Conservation (phyloP, 1,140 invertebrate genomes). For the Zaprionus nigranus region DNA sequence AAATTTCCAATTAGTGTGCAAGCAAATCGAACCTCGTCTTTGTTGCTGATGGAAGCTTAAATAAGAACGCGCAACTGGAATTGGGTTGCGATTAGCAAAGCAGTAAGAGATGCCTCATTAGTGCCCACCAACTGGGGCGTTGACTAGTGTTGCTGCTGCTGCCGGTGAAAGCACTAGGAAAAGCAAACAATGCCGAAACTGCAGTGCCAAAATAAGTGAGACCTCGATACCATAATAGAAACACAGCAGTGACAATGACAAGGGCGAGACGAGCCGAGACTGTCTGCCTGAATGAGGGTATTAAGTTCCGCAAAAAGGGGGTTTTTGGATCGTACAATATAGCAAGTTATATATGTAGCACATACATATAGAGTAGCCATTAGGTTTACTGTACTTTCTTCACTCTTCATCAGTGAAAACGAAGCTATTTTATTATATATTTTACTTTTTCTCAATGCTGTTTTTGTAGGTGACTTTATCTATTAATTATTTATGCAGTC, state of each 20-base stretch:
- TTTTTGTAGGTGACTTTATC: neutral
- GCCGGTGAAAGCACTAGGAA: constrained; percentile 7
- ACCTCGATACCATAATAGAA: neutral
- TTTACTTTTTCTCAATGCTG: neutral
- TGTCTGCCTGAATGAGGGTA: neutral
- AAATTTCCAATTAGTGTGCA: neutral
- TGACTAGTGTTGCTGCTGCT: neutral
- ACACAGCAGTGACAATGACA: neutral
- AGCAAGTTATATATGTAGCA: neutral
- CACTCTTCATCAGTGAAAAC: neutral
- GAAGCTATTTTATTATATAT: too few relatives aligned
- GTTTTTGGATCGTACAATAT: constrained; percentile 4
- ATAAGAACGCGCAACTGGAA: constrained; percentile 4
- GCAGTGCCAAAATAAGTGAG: constrained; percentile 10
- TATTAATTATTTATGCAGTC: neutral
- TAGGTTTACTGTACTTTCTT: constrained; percentile 4
- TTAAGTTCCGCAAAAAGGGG: constrained; percentile 2
- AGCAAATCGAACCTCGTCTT: neutral
- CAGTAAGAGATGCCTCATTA: neutral
- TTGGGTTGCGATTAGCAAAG: constrained; percentile 5
- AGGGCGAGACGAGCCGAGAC: neutral
- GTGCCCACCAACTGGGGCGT: neutral
- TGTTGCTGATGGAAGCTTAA: neutral
- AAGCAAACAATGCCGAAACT: constrained; percentile 6
- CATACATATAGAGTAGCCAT: neutral